Evolutionary conservation across 2,888 invertebrate species (phyloP).

Genomic region (Nineta flava): DNA sequence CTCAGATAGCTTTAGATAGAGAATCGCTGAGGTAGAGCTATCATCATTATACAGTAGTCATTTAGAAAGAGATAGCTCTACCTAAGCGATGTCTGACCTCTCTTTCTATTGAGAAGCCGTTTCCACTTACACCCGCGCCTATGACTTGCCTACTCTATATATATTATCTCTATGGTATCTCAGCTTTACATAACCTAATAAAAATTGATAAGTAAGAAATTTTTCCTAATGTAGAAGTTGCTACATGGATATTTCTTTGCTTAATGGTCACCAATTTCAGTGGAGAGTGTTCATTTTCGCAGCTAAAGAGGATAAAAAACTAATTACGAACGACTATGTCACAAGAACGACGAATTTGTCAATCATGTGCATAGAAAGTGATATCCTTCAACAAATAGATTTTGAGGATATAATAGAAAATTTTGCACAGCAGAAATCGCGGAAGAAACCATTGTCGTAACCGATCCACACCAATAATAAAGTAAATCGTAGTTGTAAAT

Average conservation of each 20-base stretch:
- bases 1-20: too few species aligned
- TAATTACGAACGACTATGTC: conserved; percentile 8
- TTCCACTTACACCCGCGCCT: too few species aligned
- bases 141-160: too few species aligned
- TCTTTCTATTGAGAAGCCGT: too few species aligned
- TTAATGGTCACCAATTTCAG: conserved; percentile 9
- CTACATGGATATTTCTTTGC: conserved; percentile 8
- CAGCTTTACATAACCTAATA: conserved; percentile 6
- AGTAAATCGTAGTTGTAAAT: too few species aligned
- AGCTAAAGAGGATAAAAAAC: conserved; percentile 8
- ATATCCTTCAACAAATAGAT: conserved; percentile 8
- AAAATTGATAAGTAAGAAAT: conserved; percentile 8
- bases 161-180: too few species aligned
- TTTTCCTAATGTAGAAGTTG: conserved; percentile 10
- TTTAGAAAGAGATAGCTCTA: too few species aligned
- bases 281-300: conserved; percentile 9
- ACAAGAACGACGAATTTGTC: conserved; percentile 9
- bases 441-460: conserved; percentile 2
- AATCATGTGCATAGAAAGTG: conserved; percentile 8
- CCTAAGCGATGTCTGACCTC: too few species aligned
- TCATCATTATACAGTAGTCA: too few species aligned
- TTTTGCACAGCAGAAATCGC: conserved; percentile 9
- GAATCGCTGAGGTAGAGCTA: too few species aligned
- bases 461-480: neutral
- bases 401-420: conserved; percentile 10